Evolutionary conservation across 2,888 invertebrate genomes (phyloP), one percentile per base, ranked within the genome.

Genomic region (Stenolophus ochropezus): DNA sequence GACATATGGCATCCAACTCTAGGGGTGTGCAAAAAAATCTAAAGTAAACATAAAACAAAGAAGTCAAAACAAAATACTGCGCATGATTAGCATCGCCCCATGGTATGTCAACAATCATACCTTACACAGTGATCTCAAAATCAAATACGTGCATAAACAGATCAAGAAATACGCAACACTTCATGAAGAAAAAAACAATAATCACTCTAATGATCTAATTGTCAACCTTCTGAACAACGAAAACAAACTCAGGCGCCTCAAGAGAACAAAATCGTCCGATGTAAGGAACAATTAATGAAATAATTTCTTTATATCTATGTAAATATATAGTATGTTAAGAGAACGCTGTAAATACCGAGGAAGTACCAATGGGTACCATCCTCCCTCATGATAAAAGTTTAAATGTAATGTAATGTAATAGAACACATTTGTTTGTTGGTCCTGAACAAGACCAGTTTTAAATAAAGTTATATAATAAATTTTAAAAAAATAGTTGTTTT

Each of bases 1-100:
- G 71, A 21, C 71, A 18, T 76, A 82, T 51, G 23, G 53, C 16
- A 76, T 81, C 8, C 75, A 75, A 42, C 21, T 81, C 1, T 56
- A 74, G 75, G 49, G 74, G 16, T n/a, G n/a, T n/a, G n/a, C n/a
- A n/a, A n/a, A n/a, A n/a, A n/a, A n/a, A n/a, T n/a, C n/a, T n/a
- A n/a, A n/a, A n/a, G n/a, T n/a, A n/a, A n/a, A 25, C 8, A 74
- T 81, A 23, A 11, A 58, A 3, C 61, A 81, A 61, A 11, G 75
- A 25, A 58, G 74, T 6, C 81, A 61, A 76, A 47, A 47, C 20
- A 74, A 53, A 81, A 21, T 23, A 1, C 18, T 77, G 11, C 23
- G 77, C 11, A 61, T 61, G 18, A 77, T 77, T 11, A 21, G 56
- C n/a, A 16, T 27, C 27, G 77, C 33, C 11, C 25, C 20, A 11